Conservation (phyloP, 2,888 invertebrate species). For the Chorisops tibialis region DNA sequence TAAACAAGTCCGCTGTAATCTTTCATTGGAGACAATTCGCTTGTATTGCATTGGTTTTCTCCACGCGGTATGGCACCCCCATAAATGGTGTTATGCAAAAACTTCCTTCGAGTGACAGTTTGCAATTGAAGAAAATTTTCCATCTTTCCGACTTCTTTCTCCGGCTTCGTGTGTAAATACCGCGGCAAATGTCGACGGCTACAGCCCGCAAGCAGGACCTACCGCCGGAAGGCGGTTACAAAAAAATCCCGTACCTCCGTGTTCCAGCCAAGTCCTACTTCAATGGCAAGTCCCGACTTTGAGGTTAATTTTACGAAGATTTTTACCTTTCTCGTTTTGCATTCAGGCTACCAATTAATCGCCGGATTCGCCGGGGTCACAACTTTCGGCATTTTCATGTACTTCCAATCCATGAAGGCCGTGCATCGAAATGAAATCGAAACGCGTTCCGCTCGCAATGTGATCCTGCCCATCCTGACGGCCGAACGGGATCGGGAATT, state of each 20-base stretch:
- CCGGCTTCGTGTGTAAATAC: background rate
- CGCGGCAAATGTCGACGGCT: conserved; percentile 43
- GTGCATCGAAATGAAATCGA: conserved; percentile 63
- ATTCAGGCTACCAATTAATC: conserved; percentile 64
- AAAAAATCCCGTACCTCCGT: conserved; percentile 68
- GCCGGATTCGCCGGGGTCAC: conserved; percentile 61
- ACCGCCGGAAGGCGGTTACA: conserved; percentile 90
- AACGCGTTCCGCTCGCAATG: conserved; percentile 72
- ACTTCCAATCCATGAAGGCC: conserved; percentile 56
- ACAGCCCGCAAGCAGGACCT: conserved; percentile 72
- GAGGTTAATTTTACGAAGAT: background rate
- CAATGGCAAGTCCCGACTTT: conserved; percentile 56
- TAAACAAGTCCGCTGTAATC: too few species aligned
- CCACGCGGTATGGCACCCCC: conserved; percentile 6
- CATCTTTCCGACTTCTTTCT: background rate
- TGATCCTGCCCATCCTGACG: conserved; percentile 69
- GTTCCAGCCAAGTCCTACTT: conserved; percentile 70
- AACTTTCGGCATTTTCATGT: conserved; percentile 57
- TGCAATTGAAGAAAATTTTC: conserved; percentile 1
- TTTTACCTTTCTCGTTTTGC: conserved; percentile 35
- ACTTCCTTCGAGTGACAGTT: conserved; percentile 14
- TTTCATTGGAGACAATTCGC: too few species aligned
- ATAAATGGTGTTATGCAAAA: conserved; percentile 20
- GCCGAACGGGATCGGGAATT: conserved; percentile 85
- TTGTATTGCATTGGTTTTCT: too few species aligned